A percentile compares a stretch with the other conserved stretches of the same genome.
phyloP scores from a whole-genome alignment of 2,113 vertebrate species.

The Urocynchramus pylzowi region DNA sequence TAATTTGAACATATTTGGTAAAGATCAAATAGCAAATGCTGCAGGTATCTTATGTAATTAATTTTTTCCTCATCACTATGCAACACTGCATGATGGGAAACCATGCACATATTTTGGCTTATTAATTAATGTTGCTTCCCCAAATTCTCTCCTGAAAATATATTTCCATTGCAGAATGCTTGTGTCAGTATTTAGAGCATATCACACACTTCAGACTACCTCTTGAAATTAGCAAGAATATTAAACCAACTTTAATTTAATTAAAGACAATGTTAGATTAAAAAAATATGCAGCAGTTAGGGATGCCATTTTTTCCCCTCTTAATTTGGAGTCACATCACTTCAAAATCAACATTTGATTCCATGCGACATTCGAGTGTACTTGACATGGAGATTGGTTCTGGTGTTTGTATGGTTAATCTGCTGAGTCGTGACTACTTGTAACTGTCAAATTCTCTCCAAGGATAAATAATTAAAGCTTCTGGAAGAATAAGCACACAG shows the following conservation, averaged over 20 bases:
- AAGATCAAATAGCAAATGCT: not conserved
- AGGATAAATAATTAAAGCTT: conserved; percentile 81
- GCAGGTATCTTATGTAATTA: not conserved
- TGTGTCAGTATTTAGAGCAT: not conserved
- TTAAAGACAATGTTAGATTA: not conserved
- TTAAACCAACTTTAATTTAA: not conserved
- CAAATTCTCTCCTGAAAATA: not conserved
- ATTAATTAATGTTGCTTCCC: not conserved
- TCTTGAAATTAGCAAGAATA: not conserved
- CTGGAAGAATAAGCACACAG: conserved; percentile 62
- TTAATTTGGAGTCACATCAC: not conserved
- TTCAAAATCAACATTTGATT: not conserved
- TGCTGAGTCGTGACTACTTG: conserved; percentile 74
- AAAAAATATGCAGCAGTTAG: not conserved
- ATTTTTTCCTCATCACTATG: not conserved
- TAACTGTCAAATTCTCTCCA: conserved; percentile 74
- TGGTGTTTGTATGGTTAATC: conserved; percentile 66
- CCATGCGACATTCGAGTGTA: not conserved
- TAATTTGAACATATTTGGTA: not conserved
- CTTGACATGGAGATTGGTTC: conserved; percentile 45
- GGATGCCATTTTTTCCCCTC: not conserved
- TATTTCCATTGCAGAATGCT: not conserved
- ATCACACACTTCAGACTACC: not conserved
- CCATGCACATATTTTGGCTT: not conserved
- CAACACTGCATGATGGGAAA: not conserved